These are phyloP conservation scores for Drosophila pseudotakahashii DNA, from an alignment of 2,888 invertebrate genomes.

Conservation along the genomic window DNA sequence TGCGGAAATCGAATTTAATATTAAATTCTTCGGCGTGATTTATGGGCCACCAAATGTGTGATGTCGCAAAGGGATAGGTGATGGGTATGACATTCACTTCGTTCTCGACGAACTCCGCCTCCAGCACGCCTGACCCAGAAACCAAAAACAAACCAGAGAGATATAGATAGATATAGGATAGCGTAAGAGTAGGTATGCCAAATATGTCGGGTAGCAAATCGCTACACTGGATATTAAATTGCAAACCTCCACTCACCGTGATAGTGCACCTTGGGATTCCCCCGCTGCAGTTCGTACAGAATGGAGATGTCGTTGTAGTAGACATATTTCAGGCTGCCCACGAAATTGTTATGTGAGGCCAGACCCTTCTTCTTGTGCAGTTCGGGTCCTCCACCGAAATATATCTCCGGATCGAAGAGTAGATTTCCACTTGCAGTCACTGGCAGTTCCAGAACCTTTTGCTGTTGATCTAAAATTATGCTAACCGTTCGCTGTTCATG, in stretches of 20 bases:
- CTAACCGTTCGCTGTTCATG: slow-evolving; percentile 90
- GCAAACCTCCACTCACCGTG: slow-evolving; percentile 84
- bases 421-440: slow-evolving; percentile 86
- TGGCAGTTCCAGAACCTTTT: slow-evolving; percentile 89
- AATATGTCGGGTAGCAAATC: slow-evolving; percentile 29
- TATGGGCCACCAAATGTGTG: slow-evolving; percentile 95
- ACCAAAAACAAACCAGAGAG: slow-evolving; percentile 5
- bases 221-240: slow-evolving; percentile 27
- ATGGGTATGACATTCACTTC: slow-evolving; percentile 95
- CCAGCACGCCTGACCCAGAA: slow-evolving; percentile 86
- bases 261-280: slow-evolving; percentile 93
- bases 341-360: slow-evolving; percentile 93
- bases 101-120: slow-evolving; percentile 92
- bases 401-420: slow-evolving; percentile 96
- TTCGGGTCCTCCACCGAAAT: slow-evolving; percentile 95
- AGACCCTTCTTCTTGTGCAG: slow-evolving; percentile 92
- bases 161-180: slow-evolving; percentile 11
- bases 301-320: slow-evolving; percentile 97
- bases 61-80: slow-evolving; percentile 95
- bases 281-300: slow-evolving; percentile 93
- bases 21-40: slow-evolving; percentile 90
- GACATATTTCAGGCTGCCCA: slow-evolving; percentile 95
- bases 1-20: slow-evolving; percentile 94
- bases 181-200: slow-evolving; percentile 11
- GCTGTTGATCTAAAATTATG: slow-evolving; percentile 91